Evolutionary conservation across 2,797 vertebrate species (phyloP).

Genomic region (Lepus townsendii): DNA sequence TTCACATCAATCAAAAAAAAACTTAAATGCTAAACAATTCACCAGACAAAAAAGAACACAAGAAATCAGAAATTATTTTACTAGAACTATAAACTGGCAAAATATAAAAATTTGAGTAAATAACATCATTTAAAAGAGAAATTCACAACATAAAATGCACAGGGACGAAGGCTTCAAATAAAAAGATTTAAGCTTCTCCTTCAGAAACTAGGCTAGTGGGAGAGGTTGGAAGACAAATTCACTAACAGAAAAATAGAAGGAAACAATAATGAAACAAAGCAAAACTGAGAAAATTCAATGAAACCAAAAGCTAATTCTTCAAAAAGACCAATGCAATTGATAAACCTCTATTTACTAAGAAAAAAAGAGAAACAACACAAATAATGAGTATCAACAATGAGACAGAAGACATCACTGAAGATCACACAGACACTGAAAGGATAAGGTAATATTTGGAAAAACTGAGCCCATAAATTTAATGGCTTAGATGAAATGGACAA

Average conservation of each 20-base stretch:
- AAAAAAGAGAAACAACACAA: not conserved
- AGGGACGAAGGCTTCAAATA: slow-evolving; percentile 44
- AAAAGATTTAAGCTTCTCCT: not conserved
- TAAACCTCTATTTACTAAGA: not conserved
- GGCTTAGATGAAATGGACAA: slow-evolving; percentile 28
- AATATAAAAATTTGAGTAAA: not conserved
- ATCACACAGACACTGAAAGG: not conserved
- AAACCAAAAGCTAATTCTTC: not conserved
- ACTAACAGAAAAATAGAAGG: not conserved
- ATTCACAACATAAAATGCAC: slow-evolving; percentile 1
- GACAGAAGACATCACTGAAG: slow-evolving; percentile 23
- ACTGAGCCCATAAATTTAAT: not conserved
- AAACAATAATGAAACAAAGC: slow-evolving; percentile 27
- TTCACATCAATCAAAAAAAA: not conserved
- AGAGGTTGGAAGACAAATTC: not conserved
- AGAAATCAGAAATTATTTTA: not conserved
- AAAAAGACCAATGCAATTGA: not conserved
- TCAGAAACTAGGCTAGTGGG: not conserved
- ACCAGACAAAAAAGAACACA: not conserved
- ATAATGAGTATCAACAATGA: not conserved
- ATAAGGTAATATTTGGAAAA: slow-evolving; percentile 17
- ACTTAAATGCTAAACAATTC: not conserved
- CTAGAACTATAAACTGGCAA: slow-evolving; percentile 17
- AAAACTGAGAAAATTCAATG: slow-evolving; percentile 7
- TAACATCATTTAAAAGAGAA: slow-evolving; percentile 21